Base-by-base conservation (phyloP, 1,140 invertebrate species). In the Antheraea pernyi region DNA sequence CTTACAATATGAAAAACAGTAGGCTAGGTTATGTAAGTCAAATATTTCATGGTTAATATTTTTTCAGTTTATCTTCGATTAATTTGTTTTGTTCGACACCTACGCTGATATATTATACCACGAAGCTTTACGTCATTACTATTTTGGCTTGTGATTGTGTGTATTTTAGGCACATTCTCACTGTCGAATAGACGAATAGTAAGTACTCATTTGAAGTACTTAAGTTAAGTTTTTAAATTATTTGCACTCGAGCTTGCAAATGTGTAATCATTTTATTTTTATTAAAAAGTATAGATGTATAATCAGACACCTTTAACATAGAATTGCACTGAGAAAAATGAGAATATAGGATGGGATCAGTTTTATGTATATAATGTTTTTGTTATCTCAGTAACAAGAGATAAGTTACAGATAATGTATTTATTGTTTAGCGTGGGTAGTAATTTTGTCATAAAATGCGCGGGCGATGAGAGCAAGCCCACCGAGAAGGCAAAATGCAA, bases 11-110 rank as follows among this genome's bases (percentile, higher is more conserved):
- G 48, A 59, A 67, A 36, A 30, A 36, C 65, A 59, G 48, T 67
- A 67, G 48, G 53, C 65, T 59, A 59, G 48, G 65, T 67, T 59
- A 67, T 48, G 39, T 65, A 65, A 53, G 19, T 36, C 18, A n/a
- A 10, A 8, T 16, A 36, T 10, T 10, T 42, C 63, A 0, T 58
- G 63, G 46, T 18, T 64, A 64, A 30, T 11, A 9, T 36, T 59
- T 19, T 36, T 46, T 42, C 22, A 18, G 19, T 39, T 66, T 11
- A 19, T 13, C 48, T 66, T 22, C 48, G 53, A 59, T 67, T 9
- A 59, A 30, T 46, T 67, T 13, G 16, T 59, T 16, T 36, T 59
- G 10, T 67, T 65, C 39, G 42, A 19, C 64, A 19, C 42, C 64
- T n/a, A 65, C 64, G 63, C 19, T 19, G 19, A 16, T 36, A 61